Percentiles rank a stretch among this genome's conserved stretches.
Evolutionary conservation across 2,888 invertebrate species (phyloP).

Genomic region (Rhimphoctona megacephalus): DNA sequence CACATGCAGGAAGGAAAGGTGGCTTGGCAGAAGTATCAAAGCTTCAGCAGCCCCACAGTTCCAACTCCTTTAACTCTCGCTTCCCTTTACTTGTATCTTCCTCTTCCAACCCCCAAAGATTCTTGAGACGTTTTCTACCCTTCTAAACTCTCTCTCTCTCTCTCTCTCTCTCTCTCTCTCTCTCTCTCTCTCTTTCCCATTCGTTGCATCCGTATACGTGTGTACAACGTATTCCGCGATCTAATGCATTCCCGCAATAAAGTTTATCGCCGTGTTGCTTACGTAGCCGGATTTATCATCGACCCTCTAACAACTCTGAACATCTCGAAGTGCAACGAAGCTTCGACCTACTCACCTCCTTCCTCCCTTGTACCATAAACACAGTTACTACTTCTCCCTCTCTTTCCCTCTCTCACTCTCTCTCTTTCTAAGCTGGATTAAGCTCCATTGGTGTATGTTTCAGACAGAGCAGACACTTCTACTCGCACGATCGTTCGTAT

Average conservation of each 20-base stretch:
- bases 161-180: not conserved
- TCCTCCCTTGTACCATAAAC: conserved; percentile 25
- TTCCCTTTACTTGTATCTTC: too few species aligned
- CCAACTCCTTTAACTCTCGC: too few species aligned
- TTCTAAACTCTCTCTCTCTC: not conserved
- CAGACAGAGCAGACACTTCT: conserved; percentile 60
- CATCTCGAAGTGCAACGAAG: conserved; percentile 56
- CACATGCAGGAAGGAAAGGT: conserved; percentile 52
- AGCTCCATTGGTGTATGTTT: conserved; percentile 58
- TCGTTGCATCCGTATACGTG: conserved; percentile 26
- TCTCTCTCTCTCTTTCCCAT: conserved; percentile 42
- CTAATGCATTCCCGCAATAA: conserved; percentile 84
- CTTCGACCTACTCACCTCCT: conserved; percentile 45
- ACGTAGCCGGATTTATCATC: conserved; percentile 74
- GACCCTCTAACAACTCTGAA: conserved; percentile 56
- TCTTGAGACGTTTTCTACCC: conserved; percentile 5
- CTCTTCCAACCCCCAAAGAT: too few species aligned
- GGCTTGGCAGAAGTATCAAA: conserved; percentile 48
- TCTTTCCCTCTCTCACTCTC: conserved; percentile 16
- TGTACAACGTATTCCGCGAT: conserved; percentile 80
- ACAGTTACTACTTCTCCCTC: conserved; percentile 47
- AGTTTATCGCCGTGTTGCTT: conserved; percentile 82
- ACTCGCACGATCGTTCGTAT: conserved; percentile 55
- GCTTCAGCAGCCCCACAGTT: not conserved
- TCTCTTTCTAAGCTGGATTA: conserved; percentile 33